Percentiles rank a stretch among this genome's conserved stretches.
Evolutionary conservation across 64 coral and sea anemone genomes (phyloP).

Genomic region (Actinia tenebrosa): DNA sequence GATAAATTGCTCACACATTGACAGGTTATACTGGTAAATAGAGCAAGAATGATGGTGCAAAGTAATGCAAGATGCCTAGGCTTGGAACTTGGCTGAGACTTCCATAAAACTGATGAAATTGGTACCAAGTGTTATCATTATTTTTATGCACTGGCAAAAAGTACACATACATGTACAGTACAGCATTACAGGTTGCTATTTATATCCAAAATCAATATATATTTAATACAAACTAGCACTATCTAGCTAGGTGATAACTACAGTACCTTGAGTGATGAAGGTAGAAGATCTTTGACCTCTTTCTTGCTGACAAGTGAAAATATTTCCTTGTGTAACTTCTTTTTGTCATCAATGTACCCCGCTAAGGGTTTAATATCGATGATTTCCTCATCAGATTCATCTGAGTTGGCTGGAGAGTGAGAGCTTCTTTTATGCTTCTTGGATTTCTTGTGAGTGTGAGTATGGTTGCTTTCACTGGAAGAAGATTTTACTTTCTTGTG

Average conservation of each 20-base stretch:
- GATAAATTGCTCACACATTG: no score
- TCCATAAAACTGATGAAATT: no score
- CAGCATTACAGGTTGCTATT: no score
- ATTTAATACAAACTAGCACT: no score
- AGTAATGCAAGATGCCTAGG: no score
- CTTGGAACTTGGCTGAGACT: no score
- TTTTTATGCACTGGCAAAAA: no score
- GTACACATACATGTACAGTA: no score
- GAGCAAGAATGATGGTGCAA: no score
- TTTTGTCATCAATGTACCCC: conserved; percentile 56
- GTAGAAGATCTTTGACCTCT: conserved; percentile 74
- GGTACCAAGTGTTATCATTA: no score
- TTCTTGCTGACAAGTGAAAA: conserved; percentile 75
- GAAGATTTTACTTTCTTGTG: conserved; percentile 21
- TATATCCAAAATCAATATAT: no score
- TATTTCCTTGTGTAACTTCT: conserved; percentile 59
- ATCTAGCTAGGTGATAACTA: not conserved
- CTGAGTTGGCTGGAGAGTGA: not conserved
- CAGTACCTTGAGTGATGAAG: conserved; percentile 59
- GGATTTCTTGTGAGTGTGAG: not conserved
- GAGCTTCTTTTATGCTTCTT: conserved; percentile 44
- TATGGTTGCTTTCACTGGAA: conserved; percentile 13
- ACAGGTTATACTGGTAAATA: no score
- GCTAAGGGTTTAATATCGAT: conserved; percentile 55
- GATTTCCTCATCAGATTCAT: conserved; percentile 29